Percentiles rank a stretch among this genome's conserved stretches.
phyloP scores from a whole-genome alignment of 2,888 invertebrate species.

The Drosophila sordidapex region DNA sequence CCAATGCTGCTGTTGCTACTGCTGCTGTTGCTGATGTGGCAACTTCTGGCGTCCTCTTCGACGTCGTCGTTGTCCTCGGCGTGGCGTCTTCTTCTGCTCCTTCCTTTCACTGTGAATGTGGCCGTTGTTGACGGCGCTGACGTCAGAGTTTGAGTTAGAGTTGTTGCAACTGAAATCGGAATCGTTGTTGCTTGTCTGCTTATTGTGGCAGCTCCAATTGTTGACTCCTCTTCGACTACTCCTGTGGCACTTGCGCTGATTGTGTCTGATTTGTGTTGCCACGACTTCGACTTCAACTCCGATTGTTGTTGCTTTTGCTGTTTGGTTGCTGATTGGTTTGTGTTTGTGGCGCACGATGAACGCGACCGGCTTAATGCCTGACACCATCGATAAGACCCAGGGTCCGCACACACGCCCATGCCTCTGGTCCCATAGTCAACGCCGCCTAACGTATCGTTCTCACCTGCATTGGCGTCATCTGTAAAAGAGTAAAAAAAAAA shows the following conservation, averaged over 20 bases:
- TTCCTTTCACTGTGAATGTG: constrained; percentile 69
- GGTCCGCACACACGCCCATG: constrained; percentile 96
- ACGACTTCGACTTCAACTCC: constrained; percentile 22
- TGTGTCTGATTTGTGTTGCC: constrained; percentile 49
- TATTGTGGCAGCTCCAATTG: constrained; percentile 37
- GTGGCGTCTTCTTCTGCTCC: constrained; percentile 51
- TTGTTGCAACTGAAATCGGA: constrained; percentile 49
- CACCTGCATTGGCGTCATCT: constrained; percentile 88
- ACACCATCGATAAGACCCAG: constrained; percentile 89
- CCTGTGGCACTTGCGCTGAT: constrained; percentile 44
- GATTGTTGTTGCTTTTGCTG: constrained; percentile 22
- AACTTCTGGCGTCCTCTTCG: constrained; percentile 49
- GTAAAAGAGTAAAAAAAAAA: constrained; percentile 22
- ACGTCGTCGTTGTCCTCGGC: constrained; percentile 47
- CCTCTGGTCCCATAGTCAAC: constrained; percentile 94
- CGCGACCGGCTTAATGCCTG: constrained; percentile 88
- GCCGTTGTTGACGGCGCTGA: constrained; percentile 54
- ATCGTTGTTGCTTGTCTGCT: constrained; percentile 42
- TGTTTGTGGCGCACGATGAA: constrained; percentile 84
- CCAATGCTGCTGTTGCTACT: constrained; percentile 34
- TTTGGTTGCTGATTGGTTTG: constrained; percentile 61
- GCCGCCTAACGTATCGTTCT: constrained; percentile 92
- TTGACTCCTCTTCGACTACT: constrained; percentile 14
- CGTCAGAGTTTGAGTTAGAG: constrained; percentile 36
- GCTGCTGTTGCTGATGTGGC: constrained; percentile 40